A percentile compares a stretch with the other conserved stretches of the same genome.
Evolutionary conservation across 2,113 vertebrate species (phyloP).

Genomic region (Malurus cyaneus): DNA sequence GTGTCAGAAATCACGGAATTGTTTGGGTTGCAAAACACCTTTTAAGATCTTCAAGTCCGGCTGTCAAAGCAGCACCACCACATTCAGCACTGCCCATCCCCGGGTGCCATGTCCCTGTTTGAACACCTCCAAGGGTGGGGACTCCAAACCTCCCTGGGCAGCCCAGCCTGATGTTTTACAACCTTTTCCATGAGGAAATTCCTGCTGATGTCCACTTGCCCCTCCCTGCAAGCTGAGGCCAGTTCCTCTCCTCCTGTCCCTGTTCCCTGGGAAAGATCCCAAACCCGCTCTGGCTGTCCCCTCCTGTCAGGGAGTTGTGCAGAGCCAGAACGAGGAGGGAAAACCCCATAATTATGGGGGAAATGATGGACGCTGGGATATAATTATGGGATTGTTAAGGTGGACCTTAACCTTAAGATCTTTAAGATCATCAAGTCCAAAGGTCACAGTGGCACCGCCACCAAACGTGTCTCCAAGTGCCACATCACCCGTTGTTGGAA

Average conservation of each 20-base stretch:
- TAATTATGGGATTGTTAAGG: no score
- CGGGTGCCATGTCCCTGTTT: accelerated
- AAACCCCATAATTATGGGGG: no score
- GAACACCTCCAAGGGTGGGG: neutral
- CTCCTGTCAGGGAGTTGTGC: neutral
- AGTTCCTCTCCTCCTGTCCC: neutral
- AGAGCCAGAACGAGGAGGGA: neutral
- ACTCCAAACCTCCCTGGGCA: neutral
- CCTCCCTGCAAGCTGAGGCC: neutral
- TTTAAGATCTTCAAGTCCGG: neutral
- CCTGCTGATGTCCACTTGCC: neutral
- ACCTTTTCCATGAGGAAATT: neutral
- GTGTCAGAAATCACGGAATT: no score
- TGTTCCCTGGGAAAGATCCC: neutral
- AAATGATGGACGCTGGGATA: no score
- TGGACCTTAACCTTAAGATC: no score
- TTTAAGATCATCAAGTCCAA: no score
- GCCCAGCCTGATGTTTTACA: neutral
- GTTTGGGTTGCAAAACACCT: neutral
- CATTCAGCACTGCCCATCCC: neutral
- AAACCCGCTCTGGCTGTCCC: neutral
- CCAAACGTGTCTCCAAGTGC: no score
- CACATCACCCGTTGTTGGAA: neutral
- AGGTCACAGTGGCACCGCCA: no score
- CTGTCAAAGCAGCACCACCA: neutral